Evolutionary conservation across 2,113 vertebrate species (phyloP).

Genomic region (Columba janthina): DNA sequence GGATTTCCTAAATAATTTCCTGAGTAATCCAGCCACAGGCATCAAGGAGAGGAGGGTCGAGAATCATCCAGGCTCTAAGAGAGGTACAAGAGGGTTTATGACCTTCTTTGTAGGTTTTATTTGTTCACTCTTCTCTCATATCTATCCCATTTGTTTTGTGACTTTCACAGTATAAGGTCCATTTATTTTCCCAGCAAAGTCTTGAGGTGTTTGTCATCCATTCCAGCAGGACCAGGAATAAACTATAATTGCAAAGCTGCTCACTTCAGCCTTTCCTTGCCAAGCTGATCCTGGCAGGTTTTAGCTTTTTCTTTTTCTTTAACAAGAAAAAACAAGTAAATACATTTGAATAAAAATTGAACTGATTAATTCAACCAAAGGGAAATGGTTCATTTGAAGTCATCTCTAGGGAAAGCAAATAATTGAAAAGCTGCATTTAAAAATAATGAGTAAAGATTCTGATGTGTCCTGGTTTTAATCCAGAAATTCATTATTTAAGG

Average conservation of each 20-base stretch:
- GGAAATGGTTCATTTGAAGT: neutral
- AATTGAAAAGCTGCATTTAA: neutral
- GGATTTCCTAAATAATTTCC: slow-evolving; percentile 52
- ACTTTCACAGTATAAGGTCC: neutral
- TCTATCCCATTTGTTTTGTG: neutral
- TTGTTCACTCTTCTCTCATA: neutral
- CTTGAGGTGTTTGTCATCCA: neutral
- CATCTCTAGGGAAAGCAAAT: neutral
- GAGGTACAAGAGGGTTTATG: neutral
- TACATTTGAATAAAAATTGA: neutral
- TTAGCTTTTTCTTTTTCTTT: neutral
- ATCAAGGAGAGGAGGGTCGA: neutral
- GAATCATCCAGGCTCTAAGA: neutral
- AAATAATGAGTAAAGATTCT: neutral
- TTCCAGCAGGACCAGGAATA: neutral
- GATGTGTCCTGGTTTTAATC: neutral
- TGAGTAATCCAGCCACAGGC: slow-evolving; percentile 38
- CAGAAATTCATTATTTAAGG: neutral
- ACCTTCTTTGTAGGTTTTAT: neutral
- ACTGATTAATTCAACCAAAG: neutral
- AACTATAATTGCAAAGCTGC: neutral
- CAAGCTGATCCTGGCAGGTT: neutral
- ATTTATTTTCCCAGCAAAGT: neutral
- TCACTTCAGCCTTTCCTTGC: neutral
- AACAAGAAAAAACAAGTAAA: neutral